Evolutionary conservation across 2,888 invertebrate species (phyloP), one percentile per base, ranked within the genome.

Genomic region (Drosophila mulleri): DNA sequence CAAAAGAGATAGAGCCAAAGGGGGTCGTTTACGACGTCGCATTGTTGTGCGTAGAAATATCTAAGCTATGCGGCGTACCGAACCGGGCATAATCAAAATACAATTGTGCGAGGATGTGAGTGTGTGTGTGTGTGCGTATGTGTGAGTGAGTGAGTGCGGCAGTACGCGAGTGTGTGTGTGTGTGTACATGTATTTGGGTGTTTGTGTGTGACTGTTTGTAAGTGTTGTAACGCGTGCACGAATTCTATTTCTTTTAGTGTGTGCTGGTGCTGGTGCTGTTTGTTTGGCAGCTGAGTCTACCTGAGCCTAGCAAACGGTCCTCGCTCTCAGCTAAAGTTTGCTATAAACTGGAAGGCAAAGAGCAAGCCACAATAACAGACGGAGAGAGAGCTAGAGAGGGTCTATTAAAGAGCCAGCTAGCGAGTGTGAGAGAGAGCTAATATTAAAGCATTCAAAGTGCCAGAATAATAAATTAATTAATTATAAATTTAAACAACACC

Each of bases 31-130:
- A 67, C 59, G 70, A 54, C 66, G 70, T 83, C 69, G 89, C 83
- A 84, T 84, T 84, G 83, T 89, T 84, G 83, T 84, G 83, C 89
- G 88, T 84, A 84, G 88, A 84, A 89, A 80, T 89, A 87, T 89
- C 72, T 84, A 70, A 87, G 88, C 85, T 89, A 84, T 84, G 83
- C 83, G 89, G 89, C 89, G 89, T 89, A 84, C 89, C 88, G 72
- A 89, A 89, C 83, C 83, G 83, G 83, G 89, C 83, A 84, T 84
- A 84, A 84, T 84, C 83, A 84, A 89, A 84, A 89, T 84, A 84
- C 88, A 89, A 89, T 84, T 84, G 89, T 87, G 85, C 85, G 88
- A 79, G 84, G 76, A 75, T 72, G 39, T 62, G 42, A 44, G 62
- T 70, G 47, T 60, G 57, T 66, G 52, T 65, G 65, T 57, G 60